These are phyloP conservation scores for Dromiciops gliroides DNA, from an alignment of 2,113 vertebrate genomes.

Conservation along the genomic window DNA sequence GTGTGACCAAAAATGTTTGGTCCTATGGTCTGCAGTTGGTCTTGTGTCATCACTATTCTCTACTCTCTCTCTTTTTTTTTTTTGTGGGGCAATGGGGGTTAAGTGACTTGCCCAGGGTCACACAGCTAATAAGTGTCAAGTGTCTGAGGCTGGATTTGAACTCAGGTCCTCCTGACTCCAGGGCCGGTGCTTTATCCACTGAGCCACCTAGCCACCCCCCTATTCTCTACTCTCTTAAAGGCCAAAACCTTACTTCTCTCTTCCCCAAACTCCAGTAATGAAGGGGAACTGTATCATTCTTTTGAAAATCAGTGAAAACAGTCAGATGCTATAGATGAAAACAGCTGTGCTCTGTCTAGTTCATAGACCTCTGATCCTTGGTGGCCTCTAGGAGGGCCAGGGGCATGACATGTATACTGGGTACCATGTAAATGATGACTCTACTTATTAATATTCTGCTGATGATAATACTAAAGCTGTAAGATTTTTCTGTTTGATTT, in stretches of 20 bases:
- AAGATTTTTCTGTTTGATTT: not conserved
- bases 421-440: not conserved
- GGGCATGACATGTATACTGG: not conserved
- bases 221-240: not conserved
- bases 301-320: not conserved
- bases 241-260: not conserved
- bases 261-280: not conserved
- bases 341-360: not conserved
- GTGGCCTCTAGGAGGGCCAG: not conserved
- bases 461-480: not conserved
- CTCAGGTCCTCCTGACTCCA: too few species aligned
- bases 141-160: too few species aligned
- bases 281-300: not conserved
- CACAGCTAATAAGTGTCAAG: too few species aligned
- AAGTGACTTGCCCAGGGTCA: too few species aligned
- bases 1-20: not conserved
- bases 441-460: not conserved
- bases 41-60: not conserved
- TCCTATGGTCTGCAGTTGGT: not conserved
- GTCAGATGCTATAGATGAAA: not conserved
- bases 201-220: too few species aligned
- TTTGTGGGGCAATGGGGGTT: too few species aligned
- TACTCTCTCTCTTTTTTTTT: too few species aligned
- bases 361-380: not conserved
- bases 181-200: too few species aligned